phyloP scores from a whole-genome alignment of 2,888 invertebrate genomes.

The Didymodactylos carnosus region DNA sequence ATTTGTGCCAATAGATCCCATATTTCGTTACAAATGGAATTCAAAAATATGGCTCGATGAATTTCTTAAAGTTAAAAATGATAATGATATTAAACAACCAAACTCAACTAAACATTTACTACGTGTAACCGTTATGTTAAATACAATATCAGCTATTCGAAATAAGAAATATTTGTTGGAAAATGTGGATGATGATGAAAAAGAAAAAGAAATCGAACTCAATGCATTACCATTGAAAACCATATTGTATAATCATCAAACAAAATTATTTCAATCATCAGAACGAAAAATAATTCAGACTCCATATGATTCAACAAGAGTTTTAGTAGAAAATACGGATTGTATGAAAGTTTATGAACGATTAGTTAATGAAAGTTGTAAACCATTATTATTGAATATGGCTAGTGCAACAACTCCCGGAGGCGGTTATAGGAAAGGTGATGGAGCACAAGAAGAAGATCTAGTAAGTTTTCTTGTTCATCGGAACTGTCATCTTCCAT shows the following conservation, averaged over 20 bases:
- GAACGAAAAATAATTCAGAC: neutral
- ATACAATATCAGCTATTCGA: neutral
- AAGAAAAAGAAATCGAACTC: too few relatives aligned
- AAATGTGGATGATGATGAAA: too few relatives aligned
- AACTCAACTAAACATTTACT: neutral
- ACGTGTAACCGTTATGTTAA: neutral
- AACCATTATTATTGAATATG: neutral
- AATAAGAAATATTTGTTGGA: neutral
- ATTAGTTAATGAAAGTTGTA: neutral
- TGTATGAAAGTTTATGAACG: neutral
- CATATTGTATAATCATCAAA: neutral
- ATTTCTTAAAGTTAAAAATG: neutral
- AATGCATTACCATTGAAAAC: neutral
- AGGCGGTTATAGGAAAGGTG: neutral
- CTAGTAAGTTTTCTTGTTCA: too few relatives aligned
- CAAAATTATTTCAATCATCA: neutral
- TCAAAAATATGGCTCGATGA: neutral
- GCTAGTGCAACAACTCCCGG: neutral
- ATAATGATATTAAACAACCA: neutral
- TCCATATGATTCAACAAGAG: neutral
- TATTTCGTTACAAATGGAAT: neutral
- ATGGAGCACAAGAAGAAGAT: neutral
- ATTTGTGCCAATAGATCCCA: neutral
- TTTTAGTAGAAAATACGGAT: neutral
- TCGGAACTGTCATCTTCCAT: too few relatives aligned